A percentile compares a stretch with the other conserved stretches of the same genome.
Evolutionary conservation across 2,888 invertebrate species (phyloP).

Genomic region (Acrocyrtus sp.): DNA sequence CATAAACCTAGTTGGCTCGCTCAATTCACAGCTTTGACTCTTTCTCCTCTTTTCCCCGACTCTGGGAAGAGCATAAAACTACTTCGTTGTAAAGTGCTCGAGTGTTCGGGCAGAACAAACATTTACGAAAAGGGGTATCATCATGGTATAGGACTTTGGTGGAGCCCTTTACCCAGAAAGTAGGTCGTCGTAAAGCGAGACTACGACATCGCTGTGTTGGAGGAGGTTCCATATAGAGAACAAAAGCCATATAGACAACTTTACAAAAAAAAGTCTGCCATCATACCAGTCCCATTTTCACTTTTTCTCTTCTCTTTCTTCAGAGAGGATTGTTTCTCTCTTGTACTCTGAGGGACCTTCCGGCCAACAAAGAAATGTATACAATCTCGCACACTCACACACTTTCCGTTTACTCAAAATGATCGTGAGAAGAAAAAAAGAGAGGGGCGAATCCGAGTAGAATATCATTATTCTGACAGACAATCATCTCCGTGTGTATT

Average conservation of each 20-base stretch:
- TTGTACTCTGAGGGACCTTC: conserved; percentile 20
- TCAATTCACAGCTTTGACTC: conserved; percentile 34
- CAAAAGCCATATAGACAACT: no score
- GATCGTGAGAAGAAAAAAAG: conserved; percentile 7
- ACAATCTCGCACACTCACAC: neutral
- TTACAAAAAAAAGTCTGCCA: conserved; percentile 6
- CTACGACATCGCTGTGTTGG: conserved; percentile 4
- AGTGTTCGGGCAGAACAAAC: conserved; percentile 33
- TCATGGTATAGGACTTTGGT: conserved; percentile 20
- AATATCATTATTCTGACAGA: conserved; percentile 40
- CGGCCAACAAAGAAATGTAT: conserved; percentile 1
- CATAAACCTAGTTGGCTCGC: conserved; percentile 25
- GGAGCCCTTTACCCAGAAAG: conserved; percentile 25
- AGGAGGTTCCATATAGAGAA: conserved; percentile 1
- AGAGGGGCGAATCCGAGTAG: conserved; percentile 20
- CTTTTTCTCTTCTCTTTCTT: conserved; percentile 4
- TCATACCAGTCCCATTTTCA: neutral
- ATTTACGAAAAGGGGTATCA: conserved; percentile 24
- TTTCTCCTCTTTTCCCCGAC: conserved; percentile 14
- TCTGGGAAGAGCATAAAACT: no score
- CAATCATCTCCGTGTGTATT: conserved; percentile 18
- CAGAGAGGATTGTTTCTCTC: no score
- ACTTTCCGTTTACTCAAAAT: no score
- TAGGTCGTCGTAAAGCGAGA: conserved; percentile 26
- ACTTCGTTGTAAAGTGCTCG: conserved; percentile 15